Evolutionary conservation across 1,140 invertebrate genomes (phyloP).

Genomic region (Centruroides sculpturatus): DNA sequence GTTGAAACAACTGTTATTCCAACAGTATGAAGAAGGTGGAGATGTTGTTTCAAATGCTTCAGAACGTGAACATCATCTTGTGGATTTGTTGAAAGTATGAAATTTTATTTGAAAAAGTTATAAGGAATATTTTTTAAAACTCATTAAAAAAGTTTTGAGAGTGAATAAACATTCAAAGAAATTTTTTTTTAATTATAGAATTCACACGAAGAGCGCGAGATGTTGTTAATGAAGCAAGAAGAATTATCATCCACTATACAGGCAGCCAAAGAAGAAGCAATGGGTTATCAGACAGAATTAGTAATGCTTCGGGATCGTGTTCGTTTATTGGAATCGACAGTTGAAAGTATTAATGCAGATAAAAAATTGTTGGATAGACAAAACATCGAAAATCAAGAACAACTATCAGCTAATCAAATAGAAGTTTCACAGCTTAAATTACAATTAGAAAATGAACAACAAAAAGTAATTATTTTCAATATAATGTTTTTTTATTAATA

Average conservation of each 20-base stretch:
- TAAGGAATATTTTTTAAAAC: no score
- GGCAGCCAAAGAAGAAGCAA: constrained; percentile 27
- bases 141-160: no score
- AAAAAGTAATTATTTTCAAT: constrained; percentile 24
- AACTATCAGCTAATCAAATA: constrained; percentile 44
- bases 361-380: constrained; percentile 54
- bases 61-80: constrained; percentile 65
- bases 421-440: constrained; percentile 60
- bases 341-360: constrained; percentile 53
- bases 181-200: constrained; percentile 32
- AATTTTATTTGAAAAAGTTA: background rate
- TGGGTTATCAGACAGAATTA: constrained; percentile 36
- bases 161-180: no score
- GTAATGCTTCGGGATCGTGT: constrained; percentile 28
- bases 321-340: constrained; percentile 45
- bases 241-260: constrained; percentile 53
- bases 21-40: constrained; percentile 19
- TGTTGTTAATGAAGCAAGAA: constrained; percentile 57
- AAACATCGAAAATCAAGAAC: constrained; percentile 48
- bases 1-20: constrained; percentile 24
- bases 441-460: constrained; percentile 61
- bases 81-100: constrained; percentile 60
- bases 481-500: background rate
- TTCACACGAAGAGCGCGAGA: constrained; percentile 62
- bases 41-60: constrained; percentile 36